A percentile compares a stretch with the other conserved stretches of the same genome.
phyloP scores from a whole-genome alignment of 2,888 invertebrate species.

The Loripinus fragilis region DNA sequence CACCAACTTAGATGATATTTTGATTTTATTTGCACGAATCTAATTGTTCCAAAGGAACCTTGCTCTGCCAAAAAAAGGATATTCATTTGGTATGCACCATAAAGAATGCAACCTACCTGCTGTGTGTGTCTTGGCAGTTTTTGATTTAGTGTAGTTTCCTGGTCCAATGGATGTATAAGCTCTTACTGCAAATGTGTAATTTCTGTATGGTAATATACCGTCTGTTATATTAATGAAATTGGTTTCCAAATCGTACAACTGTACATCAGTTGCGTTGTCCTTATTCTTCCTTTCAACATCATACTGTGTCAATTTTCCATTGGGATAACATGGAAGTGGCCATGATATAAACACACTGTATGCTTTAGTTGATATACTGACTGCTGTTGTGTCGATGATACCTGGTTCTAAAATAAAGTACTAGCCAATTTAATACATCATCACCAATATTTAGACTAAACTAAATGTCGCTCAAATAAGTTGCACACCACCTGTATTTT shows the following conservation, averaged over 20 bases:
- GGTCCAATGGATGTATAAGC: background rate
- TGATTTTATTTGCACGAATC: too few species aligned
- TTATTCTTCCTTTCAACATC: background rate
- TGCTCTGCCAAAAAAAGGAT: too few species aligned
- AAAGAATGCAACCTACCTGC: too few species aligned
- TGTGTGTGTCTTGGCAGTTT: too few species aligned
- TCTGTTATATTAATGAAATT: background rate
- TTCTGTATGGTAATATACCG: background rate
- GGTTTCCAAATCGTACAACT: background rate
- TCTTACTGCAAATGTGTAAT: background rate
- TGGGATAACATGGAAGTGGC: background rate
- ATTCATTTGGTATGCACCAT: too few species aligned
- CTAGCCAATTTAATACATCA: too few species aligned
- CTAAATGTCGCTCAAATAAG: too few species aligned
- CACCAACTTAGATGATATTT: too few species aligned
- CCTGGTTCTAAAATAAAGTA: background rate
- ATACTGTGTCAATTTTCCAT: background rate
- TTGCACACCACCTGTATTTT: too few species aligned
- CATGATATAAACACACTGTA: background rate
- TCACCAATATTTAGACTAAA: too few species aligned
- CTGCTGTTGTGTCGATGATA: background rate
- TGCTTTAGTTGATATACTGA: too few species aligned
- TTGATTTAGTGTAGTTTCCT: conserved; percentile 5
- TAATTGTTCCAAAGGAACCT: background rate
- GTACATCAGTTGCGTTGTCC: background rate